phyloP scores from a whole-genome alignment of 2,797 vertebrate genomes.

The Avahi laniger region DNA sequence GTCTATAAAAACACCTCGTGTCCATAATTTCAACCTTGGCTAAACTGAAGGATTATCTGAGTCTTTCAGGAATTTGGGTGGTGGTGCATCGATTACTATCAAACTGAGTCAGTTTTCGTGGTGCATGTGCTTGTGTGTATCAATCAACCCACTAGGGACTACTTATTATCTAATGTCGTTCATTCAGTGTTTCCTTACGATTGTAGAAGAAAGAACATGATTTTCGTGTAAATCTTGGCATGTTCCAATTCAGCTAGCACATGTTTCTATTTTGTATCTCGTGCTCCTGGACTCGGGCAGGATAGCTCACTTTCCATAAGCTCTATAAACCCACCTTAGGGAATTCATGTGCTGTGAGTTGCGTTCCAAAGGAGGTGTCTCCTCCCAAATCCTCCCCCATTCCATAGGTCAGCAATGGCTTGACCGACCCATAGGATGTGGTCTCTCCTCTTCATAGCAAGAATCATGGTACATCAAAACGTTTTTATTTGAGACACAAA shows the following conservation, averaged over 20 bases:
- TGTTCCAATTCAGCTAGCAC: background rate
- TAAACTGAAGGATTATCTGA: background rate
- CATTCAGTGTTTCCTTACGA: background rate
- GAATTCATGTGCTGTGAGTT: background rate
- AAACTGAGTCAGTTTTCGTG: background rate
- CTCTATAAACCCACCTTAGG: rapidly evolving
- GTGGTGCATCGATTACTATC: background rate
- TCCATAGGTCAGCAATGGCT: background rate
- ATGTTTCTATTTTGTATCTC: background rate
- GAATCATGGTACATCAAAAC: constrained; percentile 87
- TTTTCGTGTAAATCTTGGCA: background rate
- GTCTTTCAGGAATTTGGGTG: background rate
- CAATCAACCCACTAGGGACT: rapidly evolving
- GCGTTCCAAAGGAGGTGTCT: background rate
- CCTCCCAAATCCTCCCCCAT: rapidly evolving
- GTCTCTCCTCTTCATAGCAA: constrained; percentile 7
- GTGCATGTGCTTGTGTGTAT: rapidly evolving
- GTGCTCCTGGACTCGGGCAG: background rate
- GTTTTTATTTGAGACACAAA: constrained; percentile 93
- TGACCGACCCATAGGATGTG: rapidly evolving
- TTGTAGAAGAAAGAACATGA: background rate
- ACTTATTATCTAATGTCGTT: background rate
- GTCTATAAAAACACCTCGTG: background rate
- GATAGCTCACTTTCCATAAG: background rate
- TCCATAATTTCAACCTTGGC: background rate